Conservation (phyloP, 2,888 invertebrate genomes). For the Troides aeacus region DNA sequence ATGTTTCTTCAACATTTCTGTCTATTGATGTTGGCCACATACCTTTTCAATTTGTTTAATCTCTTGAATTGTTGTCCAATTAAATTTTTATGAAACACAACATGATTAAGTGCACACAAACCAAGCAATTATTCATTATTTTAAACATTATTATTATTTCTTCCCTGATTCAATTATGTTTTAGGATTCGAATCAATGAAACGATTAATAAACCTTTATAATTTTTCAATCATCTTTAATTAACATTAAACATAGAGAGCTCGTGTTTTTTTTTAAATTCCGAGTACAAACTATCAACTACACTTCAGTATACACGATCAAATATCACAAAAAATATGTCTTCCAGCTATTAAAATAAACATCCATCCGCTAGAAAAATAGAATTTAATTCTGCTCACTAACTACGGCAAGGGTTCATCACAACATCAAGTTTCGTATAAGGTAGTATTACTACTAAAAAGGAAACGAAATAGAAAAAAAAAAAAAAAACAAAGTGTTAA, state of each 20-base stretch:
- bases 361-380: constrained; percentile 63
- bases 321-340: constrained; percentile 7
- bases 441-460: constrained; percentile 29
- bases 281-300: not conserved
- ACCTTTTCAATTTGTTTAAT: too few species aligned
- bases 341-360: constrained; percentile 44
- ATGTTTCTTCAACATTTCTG: too few species aligned
- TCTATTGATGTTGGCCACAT: too few species aligned
- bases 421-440: constrained; percentile 57
- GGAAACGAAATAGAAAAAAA: constrained; percentile 49
- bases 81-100: too few species aligned
- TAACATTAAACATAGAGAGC: not conserved
- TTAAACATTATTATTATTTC: too few species aligned
- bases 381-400: constrained; percentile 67
- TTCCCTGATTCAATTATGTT: too few species aligned
- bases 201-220: too few species aligned
- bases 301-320: not conserved
- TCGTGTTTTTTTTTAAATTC: not conserved
- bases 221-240: not conserved
- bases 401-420: constrained; percentile 60
- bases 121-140: too few species aligned
- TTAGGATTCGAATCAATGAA: too few species aligned
- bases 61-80: too few species aligned
- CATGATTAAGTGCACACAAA: too few species aligned
- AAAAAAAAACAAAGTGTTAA: constrained; percentile 60